A percentile compares a stretch with the other conserved stretches of the same genome.
These are phyloP conservation scores for Bubo blakistoni DNA, from an alignment of 2,113 vertebrate species.

Conservation along the genomic window DNA sequence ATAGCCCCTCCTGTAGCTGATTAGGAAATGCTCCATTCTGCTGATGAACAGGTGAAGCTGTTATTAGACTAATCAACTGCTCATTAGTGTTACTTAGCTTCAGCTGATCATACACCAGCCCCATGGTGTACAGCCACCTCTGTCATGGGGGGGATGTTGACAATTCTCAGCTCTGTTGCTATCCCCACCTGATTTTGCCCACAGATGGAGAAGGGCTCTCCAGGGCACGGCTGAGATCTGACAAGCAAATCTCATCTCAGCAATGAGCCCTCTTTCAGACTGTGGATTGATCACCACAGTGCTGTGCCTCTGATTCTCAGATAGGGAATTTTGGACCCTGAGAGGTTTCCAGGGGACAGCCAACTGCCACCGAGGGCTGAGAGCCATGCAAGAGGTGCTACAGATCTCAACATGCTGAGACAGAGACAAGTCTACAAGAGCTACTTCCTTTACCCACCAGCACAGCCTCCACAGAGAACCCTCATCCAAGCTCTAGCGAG, in stretches of 20 bases:
- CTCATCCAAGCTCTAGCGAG: neutral
- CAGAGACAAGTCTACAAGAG: neutral
- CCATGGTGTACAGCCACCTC: neutral
- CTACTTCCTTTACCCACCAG: neutral
- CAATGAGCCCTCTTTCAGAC: neutral
- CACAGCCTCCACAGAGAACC: neutral
- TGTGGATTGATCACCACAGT: neutral
- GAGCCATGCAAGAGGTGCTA: neutral
- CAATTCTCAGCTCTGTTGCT: neutral
- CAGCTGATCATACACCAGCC: neutral
- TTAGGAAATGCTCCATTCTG: neutral
- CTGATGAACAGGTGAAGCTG: conserved; percentile 20
- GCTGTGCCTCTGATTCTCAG: neutral
- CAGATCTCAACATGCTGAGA: neutral
- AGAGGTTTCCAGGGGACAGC: neutral
- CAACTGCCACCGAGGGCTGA: neutral
- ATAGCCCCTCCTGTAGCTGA: neutral
- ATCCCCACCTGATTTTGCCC: neutral
- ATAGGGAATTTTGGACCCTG: neutral
- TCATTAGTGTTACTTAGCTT: conserved; percentile 36
- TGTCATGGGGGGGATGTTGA: neutral
- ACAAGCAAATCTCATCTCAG: neutral
- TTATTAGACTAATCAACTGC: conserved; percentile 46
- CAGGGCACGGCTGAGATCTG: neutral
- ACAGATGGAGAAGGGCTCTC: neutral